Conservation (phyloP, 2,797 vertebrate species). For the Xyrichtys novacula region DNA sequence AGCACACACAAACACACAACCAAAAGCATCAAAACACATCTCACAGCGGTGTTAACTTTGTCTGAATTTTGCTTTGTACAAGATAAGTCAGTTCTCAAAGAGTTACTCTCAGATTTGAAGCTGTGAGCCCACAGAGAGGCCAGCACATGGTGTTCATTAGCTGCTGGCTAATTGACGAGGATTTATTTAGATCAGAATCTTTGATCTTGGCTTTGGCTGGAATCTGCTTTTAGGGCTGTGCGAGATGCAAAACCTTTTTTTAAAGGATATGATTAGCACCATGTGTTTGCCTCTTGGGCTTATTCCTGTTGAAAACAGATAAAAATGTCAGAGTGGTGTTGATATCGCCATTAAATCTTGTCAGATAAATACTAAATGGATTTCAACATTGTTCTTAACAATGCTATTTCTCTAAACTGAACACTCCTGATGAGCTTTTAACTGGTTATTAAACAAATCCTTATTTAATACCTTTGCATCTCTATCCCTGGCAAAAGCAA, state of each 20-base stretch:
- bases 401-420: too few relatives aligned
- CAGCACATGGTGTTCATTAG: constrained; percentile 34
- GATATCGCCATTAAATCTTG: too few relatives aligned
- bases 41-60: background rate
- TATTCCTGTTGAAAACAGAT: background rate
- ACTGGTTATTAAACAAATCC: too few relatives aligned
- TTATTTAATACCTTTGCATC: too few relatives aligned
- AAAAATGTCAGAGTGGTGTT: background rate
- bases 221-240: background rate
- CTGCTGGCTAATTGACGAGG: background rate
- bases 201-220: background rate
- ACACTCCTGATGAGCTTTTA: too few relatives aligned
- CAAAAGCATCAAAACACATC: constrained; percentile 20
- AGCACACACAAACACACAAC: constrained; percentile 45
- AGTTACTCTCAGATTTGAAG: background rate
- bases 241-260: background rate
- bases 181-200: constrained; percentile 1
- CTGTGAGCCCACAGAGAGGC: background rate
- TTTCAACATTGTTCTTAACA: too few relatives aligned
- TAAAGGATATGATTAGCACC: background rate
- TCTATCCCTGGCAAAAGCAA: too few relatives aligned
- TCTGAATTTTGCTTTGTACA: background rate
- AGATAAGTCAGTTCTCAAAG: constrained; percentile 1
- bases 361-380: too few relatives aligned
- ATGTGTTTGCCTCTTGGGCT: background rate